Conservation (phyloP, 2,888 invertebrate species). For the Nebria salina region DNA sequence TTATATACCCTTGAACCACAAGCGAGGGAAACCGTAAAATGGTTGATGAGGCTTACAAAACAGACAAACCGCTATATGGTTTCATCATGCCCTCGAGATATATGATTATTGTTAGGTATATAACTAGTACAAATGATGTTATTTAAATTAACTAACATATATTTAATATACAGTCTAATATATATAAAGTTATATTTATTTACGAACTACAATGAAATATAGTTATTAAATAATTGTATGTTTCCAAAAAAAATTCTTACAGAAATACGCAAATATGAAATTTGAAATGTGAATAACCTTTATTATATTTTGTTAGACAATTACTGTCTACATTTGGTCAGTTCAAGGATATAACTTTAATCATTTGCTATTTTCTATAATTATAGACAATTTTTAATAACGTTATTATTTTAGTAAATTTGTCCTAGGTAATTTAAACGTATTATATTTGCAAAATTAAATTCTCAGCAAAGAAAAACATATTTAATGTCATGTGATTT, state of each 20-base stretch:
- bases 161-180: too few species aligned
- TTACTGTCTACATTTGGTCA: too few species aligned
- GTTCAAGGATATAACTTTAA: not conserved
- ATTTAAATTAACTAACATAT: too few species aligned
- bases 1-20: not conserved
- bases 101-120: not conserved
- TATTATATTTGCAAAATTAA: not conserved
- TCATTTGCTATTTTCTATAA: not conserved
- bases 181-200: too few species aligned
- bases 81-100: not conserved
- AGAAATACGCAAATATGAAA: too few species aligned
- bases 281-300: not conserved
- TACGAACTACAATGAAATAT: too few species aligned
- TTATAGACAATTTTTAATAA: not conserved
- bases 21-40: not conserved
- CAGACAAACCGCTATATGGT: not conserved
- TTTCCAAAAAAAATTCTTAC: too few species aligned
- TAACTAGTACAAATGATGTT: not conserved
- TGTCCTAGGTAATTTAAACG: not conserved
- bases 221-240: too few species aligned
- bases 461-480: not conserved
- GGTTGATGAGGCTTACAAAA: not conserved
- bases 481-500: not conserved
- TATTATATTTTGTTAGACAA: not conserved
- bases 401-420: not conserved